A percentile compares a stretch with the other conserved stretches of the same genome.
Evolutionary conservation across 2,888 invertebrate species (phyloP).

Genomic region (Spisula solida): DNA sequence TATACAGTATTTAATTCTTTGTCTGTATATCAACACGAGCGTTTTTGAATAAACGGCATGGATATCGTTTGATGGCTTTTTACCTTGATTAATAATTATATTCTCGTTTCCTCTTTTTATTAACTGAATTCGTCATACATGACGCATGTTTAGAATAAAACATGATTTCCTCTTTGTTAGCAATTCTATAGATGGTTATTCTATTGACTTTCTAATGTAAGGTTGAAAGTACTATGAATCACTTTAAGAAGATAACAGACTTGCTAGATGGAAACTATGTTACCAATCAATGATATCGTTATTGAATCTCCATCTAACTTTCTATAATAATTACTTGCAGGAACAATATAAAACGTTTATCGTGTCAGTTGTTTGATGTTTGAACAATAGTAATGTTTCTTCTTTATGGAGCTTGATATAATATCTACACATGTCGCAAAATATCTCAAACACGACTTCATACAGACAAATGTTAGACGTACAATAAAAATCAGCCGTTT

Average conservation of each 20-base stretch:
- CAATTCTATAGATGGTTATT: not conserved
- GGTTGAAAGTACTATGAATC: not conserved
- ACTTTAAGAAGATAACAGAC: not conserved
- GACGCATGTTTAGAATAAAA: not conserved
- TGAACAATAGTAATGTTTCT: not conserved
- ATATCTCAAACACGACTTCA: not conserved
- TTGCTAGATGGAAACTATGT: not conserved
- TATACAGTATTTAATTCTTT: not conserved
- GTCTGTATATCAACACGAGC: not conserved
- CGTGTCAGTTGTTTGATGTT: not conserved
- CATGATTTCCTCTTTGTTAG: slow-evolving; percentile 2
- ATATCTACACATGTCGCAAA: not conserved
- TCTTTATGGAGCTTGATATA: not conserved
- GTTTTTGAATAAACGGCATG: not conserved
- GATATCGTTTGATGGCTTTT: not conserved
- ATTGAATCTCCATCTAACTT: not conserved
- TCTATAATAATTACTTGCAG: not conserved
- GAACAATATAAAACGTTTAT: slow-evolving; percentile 16
- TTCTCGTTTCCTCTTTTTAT: not conserved
- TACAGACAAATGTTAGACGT: not conserved
- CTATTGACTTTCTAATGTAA: slow-evolving; percentile 10
- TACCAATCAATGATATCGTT: not conserved
- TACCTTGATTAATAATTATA: not conserved
- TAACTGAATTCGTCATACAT: not conserved
- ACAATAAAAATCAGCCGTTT: not conserved